These are phyloP conservation scores for Ephestia elutella DNA, from an alignment of 1,140 invertebrate genomes.

Conservation along the genomic window DNA sequence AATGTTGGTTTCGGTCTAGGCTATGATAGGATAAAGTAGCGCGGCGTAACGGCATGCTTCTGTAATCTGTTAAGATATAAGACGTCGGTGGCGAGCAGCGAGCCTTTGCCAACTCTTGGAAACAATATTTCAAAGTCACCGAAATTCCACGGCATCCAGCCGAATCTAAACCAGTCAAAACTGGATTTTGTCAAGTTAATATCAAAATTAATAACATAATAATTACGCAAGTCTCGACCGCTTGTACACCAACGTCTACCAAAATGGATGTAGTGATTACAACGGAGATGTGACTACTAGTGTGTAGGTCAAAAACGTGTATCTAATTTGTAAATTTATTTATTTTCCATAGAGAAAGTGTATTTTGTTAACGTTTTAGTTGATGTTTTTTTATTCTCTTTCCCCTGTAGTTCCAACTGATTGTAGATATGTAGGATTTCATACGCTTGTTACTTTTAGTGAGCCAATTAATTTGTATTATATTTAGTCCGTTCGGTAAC, in stretches of 20 bases:
- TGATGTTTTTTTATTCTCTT: constrained; percentile 67
- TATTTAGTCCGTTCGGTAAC: constrained; percentile 53
- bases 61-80: constrained; percentile 40
- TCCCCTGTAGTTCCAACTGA: constrained; percentile 63
- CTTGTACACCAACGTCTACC: constrained; percentile 32
- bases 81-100: constrained; percentile 37
- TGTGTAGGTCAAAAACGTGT: constrained; percentile 66
- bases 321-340: constrained; percentile 74
- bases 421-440: constrained; percentile 67
- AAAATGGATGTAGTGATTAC: constrained; percentile 59
- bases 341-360: constrained; percentile 73
- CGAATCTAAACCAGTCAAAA: constrained; percentile 16
- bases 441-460: constrained; percentile 72
- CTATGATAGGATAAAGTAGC: constrained; percentile 61
- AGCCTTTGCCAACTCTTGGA: neutral
- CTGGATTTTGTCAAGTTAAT: constrained; percentile 7
- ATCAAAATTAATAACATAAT: constrained; percentile 11
- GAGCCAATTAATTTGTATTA: constrained; percentile 67
- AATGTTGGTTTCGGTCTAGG: constrained; percentile 64
- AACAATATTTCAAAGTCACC: neutral
- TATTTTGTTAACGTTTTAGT: constrained; percentile 75
- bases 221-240: constrained; percentile 25
- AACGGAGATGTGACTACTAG: constrained; percentile 64
- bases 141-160: neutral
- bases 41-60: constrained; percentile 63